Evolutionary conservation across 2,113 vertebrate species (phyloP).

Genomic region (Erpornis zantholeuca): DNA sequence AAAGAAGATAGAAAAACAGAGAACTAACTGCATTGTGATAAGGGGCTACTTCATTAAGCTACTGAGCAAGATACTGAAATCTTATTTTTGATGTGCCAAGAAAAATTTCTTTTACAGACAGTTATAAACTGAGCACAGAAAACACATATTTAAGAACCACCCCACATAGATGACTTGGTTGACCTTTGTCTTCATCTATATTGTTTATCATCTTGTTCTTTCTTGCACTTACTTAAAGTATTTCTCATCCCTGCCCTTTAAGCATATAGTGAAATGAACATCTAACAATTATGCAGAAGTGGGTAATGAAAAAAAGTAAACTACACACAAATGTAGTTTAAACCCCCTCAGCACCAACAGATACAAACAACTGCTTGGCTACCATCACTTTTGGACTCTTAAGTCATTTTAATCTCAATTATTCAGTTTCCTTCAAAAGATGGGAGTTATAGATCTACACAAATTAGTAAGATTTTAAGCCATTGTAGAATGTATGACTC

Average conservation of each 20-base stretch:
- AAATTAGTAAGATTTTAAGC: background rate
- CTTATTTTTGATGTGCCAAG: background rate
- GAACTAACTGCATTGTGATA: background rate
- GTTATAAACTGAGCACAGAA: background rate
- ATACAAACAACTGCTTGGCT: background rate
- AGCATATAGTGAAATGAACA: background rate
- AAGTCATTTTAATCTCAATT: background rate
- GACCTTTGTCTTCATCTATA: background rate
- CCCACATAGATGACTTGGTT: background rate
- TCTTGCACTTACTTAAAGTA: background rate
- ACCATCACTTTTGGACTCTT: background rate
- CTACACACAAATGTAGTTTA: background rate
- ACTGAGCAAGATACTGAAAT: background rate
- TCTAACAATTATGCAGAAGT: background rate
- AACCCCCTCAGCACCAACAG: background rate
- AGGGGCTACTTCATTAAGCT: background rate
- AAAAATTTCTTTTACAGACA: background rate
- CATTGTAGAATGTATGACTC: accelerated
- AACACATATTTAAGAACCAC: background rate
- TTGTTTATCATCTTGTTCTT: background rate
- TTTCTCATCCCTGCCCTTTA: background rate
- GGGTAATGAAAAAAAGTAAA: background rate
- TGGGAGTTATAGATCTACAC: background rate
- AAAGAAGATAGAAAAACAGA: background rate
- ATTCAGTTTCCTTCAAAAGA: background rate